Base-by-base conservation (phyloP, 1,140 invertebrate genomes). In the Camponotus floridanus region DNA sequence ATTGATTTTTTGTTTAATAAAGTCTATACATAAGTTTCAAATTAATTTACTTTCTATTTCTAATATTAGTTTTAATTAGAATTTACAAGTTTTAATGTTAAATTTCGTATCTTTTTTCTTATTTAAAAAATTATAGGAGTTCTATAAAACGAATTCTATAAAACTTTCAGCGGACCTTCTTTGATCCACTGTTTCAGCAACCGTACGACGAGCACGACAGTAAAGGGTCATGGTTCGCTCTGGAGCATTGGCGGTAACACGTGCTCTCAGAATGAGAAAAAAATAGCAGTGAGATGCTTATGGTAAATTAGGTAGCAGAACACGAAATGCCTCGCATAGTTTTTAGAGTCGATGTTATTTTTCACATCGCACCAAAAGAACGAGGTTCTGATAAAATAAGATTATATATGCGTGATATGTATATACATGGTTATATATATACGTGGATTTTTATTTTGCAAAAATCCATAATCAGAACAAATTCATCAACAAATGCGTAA, bases 281-380 rank as follows among this genome's bases (percentile, higher is more conserved):
- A 88, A 85, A 78, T 76, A 18, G 36, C 36, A 13, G 13, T 42
- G 18, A 33, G 45, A 51, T 61, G 64, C 83, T 15, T 67, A 67
- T 57, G 48, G 73, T 67, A 89, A 87, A 90, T 90, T 89, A 88
- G 64, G 31, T 61, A 48, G 15, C 74, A 51, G 51, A 78, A 86
- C 61, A 80, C 81, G 51, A 79, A 74, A 57, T 88, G 31, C 73
- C 39, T 9, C 62, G 61, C 59, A 70, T 39, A 11, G 67, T 68
- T 88, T 89, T 88, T 62, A 33, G 61, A 70, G 33, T 81, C 65
- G 11, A 13, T 18, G 48, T 26, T 67, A 76, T 90, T 90, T 86
- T 55, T 80, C 65, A 21, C 26, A 59, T 45, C 3, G 3, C 21
- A 48, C 33, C 18, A 39, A 74, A 36, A 76, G 8, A 64, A 65